These are phyloP conservation scores for Drosophila setosimentum DNA, from an alignment of 2,888 invertebrate genomes.

Conservation along the genomic window DNA sequence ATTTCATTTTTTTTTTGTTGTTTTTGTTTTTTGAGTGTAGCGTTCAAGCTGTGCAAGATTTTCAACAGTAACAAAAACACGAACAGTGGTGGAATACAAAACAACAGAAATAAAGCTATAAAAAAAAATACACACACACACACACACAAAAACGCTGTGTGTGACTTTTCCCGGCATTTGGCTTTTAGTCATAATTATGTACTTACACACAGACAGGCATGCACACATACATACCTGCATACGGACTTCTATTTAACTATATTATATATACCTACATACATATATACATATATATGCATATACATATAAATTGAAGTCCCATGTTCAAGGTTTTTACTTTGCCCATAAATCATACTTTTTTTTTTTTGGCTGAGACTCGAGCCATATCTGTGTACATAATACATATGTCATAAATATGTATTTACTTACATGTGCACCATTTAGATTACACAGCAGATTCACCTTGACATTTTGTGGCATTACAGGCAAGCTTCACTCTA, in stretches of 20 bases:
- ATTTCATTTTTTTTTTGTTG: neutral
- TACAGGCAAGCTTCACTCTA: neutral
- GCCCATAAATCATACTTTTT: neutral
- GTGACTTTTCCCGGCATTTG: slow-evolving; percentile 2
- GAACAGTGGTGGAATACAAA: neutral
- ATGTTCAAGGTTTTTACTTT: slow-evolving; percentile 1
- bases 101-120: neutral
- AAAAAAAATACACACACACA: neutral
- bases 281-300: neutral
- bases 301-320: neutral
- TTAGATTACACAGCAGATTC: slow-evolving; percentile 42
- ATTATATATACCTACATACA: neutral
- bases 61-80: slow-evolving; percentile 1
- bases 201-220: neutral
- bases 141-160: slow-evolving; percentile 2
- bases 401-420: neutral
- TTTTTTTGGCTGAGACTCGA: neutral
- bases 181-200: slow-evolving; percentile 1
- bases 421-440: neutral
- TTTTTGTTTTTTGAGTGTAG: neutral
- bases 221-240: neutral
- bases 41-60: neutral
- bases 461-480: slow-evolving; percentile 49
- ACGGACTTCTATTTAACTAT: slow-evolving; percentile 1
- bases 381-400: neutral